Evolutionary conservation across 1,140 invertebrate species (phyloP), one percentile per base, ranked within the genome.

Genomic region (Pollicipes pollicipes): DNA sequence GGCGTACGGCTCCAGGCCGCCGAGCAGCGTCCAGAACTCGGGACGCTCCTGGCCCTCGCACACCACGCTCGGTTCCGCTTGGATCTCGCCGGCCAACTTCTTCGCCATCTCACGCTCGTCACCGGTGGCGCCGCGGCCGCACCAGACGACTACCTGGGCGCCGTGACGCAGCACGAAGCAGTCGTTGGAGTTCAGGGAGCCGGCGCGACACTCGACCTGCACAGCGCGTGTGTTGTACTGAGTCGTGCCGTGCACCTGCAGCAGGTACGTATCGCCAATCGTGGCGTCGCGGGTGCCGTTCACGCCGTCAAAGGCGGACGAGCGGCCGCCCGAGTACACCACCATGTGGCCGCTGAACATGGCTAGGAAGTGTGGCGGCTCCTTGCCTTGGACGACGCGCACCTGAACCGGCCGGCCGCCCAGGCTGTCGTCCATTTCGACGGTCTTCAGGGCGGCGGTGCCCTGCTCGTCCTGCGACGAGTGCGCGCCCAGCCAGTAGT

Each of bases 321-420:
- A 74, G n/a, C 72, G 74, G 37, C 78, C 78, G 21, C 79, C 80
- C 13, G 76, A 70, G 70, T 91, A 88, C 74, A 94, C 88, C 29
- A 88, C 86, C 80, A 95, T 85, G 74, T 88, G 89, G 66, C 93
- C 93, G 76, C 88, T 87, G 79, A 95, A 95, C 68, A 95, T 88
- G 78, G 91, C 88, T 71, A 93, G 82, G 77, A 97, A 91, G 77
- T 95, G 90, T 0, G 90, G 85, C 10, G 93, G 91, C 81, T 97
- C 93, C 77, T 90, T 88, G 32, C 88, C 89, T 82, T 96, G 90
- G 30, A 88, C 86, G 6, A 95, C 87, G 76, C 91, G 85, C 3
- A 93, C 86, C 80, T 91, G 85, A 63, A 88, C 84, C 21, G 83
- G 82, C 35, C 77, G 75, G n/a, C 82, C 82, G 66, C 79, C 82